phyloP scores from a whole-genome alignment of 1,140 invertebrate species.

The Bradysia coprophila region DNA sequence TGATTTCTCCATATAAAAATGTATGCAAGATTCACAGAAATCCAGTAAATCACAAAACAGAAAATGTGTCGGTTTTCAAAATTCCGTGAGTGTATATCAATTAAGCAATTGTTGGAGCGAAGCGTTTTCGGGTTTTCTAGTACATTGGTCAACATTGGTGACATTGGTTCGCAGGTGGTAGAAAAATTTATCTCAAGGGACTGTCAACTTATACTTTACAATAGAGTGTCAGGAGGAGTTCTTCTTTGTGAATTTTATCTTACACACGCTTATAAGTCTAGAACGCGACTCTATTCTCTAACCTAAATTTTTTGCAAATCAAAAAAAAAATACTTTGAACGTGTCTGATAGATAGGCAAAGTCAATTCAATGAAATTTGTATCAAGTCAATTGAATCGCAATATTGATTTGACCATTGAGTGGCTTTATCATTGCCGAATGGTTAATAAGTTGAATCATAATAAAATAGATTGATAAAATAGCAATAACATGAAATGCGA shows the following conservation, averaged over 20 bases:
- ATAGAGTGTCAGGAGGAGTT: no score
- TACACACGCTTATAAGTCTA: background rate
- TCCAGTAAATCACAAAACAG: no score
- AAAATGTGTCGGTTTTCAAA: no score
- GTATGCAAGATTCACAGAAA: background rate
- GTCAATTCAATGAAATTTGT: background rate
- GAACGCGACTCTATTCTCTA: background rate
- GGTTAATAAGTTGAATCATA: background rate
- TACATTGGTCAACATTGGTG: no score
- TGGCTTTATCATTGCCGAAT: background rate
- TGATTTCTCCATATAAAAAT: no score
- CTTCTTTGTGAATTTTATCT: background rate
- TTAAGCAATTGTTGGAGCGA: background rate
- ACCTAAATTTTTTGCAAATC: background rate
- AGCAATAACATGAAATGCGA: no score
- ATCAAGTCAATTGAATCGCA: background rate
- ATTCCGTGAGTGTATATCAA: background rate
- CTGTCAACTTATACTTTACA: no score
- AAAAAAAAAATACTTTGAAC: background rate
- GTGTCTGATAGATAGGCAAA: background rate
- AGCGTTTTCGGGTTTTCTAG: background rate
- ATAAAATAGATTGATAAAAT: no score
- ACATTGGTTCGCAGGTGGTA: no score
- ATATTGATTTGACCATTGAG: background rate
- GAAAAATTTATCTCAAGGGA: no score